Conservation (phyloP, 2,113 vertebrate species). For the Cranoglanis bouderius region DNA sequence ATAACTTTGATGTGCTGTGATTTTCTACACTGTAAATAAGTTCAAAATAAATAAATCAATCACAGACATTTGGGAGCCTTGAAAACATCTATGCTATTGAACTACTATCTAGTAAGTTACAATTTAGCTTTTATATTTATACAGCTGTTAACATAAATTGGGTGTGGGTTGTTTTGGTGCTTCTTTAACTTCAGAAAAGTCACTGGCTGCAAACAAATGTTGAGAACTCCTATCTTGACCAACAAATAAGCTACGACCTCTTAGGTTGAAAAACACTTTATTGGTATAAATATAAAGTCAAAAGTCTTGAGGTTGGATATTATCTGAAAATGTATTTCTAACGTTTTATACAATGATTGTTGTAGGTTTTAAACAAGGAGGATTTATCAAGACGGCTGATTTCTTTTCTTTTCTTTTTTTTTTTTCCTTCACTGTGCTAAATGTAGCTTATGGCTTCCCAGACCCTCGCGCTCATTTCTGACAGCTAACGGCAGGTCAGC, state of each 20-base stretch:
- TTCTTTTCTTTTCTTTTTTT: neutral
- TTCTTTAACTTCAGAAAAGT: neutral
- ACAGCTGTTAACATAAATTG: neutral
- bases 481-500: conserved; percentile 35
- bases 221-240: neutral
- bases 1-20: neutral
- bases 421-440: neutral
- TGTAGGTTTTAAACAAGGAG: neutral
- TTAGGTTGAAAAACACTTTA: neutral
- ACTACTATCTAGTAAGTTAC: neutral
- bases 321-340: neutral
- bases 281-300: neutral
- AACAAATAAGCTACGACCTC: neutral
- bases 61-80: neutral
- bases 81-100: neutral
- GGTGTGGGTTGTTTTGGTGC: neutral
- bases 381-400: neutral
- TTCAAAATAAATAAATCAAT: neutral
- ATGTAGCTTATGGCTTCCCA: neutral
- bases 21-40: neutral
- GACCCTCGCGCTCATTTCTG: conserved; percentile 13
- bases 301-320: neutral
- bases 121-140: neutral
- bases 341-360: neutral
- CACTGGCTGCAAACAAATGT: neutral